These are phyloP conservation scores for Lasioglossum zephyrum DNA, from an alignment of 2,888 invertebrate genomes.

Conservation along the genomic window DNA sequence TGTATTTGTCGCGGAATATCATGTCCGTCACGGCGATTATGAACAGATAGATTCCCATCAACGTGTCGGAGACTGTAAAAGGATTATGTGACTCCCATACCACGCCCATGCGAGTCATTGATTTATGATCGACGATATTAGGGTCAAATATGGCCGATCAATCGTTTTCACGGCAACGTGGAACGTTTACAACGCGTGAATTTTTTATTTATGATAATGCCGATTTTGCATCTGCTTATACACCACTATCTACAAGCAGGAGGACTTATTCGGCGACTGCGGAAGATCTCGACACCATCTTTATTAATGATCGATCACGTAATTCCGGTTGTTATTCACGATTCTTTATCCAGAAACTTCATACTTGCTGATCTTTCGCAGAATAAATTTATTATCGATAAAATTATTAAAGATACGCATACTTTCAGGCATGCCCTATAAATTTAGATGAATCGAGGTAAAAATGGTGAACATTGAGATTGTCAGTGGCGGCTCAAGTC, in stretches of 20 bases:
- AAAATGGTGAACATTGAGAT: neutral
- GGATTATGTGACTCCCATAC: conserved; percentile 54
- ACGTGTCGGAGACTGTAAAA: conserved; percentile 87
- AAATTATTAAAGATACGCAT: neutral
- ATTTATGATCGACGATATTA: conserved; percentile 58
- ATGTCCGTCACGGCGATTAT: conserved; percentile 87
- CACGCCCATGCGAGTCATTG: conserved; percentile 41
- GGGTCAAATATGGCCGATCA: conserved; percentile 55
- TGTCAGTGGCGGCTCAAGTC: too few relatives aligned
- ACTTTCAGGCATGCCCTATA: neutral
- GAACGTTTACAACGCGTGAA: neutral
- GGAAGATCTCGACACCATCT: neutral
- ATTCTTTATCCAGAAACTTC: neutral
- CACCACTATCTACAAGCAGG: neutral
- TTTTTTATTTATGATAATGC: conserved; percentile 20
- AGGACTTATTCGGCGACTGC: neutral
- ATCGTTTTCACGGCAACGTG: conserved; percentile 55
- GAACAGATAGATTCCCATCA: conserved; percentile 89
- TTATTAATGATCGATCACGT: conserved; percentile 9
- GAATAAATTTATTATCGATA: neutral
- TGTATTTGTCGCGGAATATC: conserved; percentile 86
- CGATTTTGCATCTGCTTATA: conserved; percentile 11
- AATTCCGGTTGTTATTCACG: neutral
- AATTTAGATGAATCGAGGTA: neutral
- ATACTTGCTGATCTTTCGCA: neutral